Percentiles rank a stretch among this genome's conserved stretches.
Conservation (phyloP, 2,797 vertebrate species). For the Acipenser oxyrinchus region DNA sequence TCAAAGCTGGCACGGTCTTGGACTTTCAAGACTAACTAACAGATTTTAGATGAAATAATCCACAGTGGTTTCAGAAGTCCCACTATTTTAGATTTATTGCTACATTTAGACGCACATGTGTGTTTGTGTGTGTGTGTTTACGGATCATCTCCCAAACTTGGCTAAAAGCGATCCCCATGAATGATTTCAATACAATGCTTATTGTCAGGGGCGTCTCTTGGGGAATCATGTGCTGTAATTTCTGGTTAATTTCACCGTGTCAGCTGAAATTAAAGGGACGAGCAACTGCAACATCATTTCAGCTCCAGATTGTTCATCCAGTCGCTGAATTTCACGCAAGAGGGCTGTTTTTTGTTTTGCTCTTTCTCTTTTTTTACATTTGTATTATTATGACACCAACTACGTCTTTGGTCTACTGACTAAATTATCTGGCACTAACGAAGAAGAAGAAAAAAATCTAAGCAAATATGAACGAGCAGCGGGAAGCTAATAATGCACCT, state of each 20-base stretch:
- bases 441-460: conserved; percentile 63
- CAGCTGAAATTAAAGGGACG: conserved; percentile 9
- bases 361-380: conserved; percentile 9
- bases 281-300: conserved; percentile 25
- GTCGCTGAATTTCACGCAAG: not conserved
- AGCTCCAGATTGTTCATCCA: too few species aligned
- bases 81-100: too few species aligned
- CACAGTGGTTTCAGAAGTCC: too few species aligned
- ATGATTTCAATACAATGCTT: conserved; percentile 54
- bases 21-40: too few species aligned
- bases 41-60: too few species aligned
- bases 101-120: conserved; percentile 16
- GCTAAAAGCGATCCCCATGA: conserved; percentile 53
- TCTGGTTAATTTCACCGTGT: conserved; percentile 31
- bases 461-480: conserved; percentile 97
- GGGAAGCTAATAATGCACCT: conserved; percentile 97
- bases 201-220: conserved; percentile 29
- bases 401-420: conserved; percentile 65
- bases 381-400: conserved; percentile 45
- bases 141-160: conserved; percentile 57
- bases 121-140: conserved; percentile 52
- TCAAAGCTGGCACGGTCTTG: not conserved
- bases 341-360: not conserved
- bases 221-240: conserved; percentile 42
- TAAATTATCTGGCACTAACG: conserved; percentile 76